These are phyloP conservation scores for Cataglyphis livida DNA, from an alignment of 2,888 invertebrate species.

Conservation along the genomic window DNA sequence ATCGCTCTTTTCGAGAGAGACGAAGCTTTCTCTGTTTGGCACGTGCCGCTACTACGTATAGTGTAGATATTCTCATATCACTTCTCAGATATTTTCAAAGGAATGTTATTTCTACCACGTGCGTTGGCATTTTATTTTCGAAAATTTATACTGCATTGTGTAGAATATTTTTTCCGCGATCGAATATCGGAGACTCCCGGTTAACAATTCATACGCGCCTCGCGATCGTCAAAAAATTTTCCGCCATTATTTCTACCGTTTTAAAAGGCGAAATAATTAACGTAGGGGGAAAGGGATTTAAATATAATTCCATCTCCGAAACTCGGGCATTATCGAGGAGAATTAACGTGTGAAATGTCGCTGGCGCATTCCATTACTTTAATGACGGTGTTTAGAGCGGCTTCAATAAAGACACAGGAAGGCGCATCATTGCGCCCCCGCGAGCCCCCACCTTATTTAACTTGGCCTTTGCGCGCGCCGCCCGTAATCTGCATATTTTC, in stretches of 20 bases:
- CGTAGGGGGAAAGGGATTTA: background rate
- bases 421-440: slow-evolving; percentile 30
- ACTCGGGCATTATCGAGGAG: slow-evolving; percentile 18
- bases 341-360: slow-evolving; percentile 27
- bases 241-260: too few relatives aligned
- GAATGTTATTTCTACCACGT: slow-evolving; percentile 41
- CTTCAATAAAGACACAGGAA: slow-evolving; percentile 15
- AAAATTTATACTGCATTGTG: slow-evolving; percentile 1
- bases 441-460: slow-evolving; percentile 40
- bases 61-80: slow-evolving; percentile 6
- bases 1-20: background rate
- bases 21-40: slow-evolving; percentile 8
- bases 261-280: background rate
- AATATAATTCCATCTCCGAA: slow-evolving; percentile 2
- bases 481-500: slow-evolving; percentile 59
- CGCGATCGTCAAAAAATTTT: background rate
- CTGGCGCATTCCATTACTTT: slow-evolving; percentile 39
- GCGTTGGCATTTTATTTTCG: background rate
- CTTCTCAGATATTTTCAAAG: slow-evolving; percentile 22
- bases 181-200: background rate
- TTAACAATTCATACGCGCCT: background rate
- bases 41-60: slow-evolving; percentile 10
- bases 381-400: slow-evolving; percentile 38
- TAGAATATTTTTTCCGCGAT: background rate
- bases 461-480: slow-evolving; percentile 43